Conservation (phyloP, 2,888 invertebrate species). For the Sepioteuthis lessoniana region DNA sequence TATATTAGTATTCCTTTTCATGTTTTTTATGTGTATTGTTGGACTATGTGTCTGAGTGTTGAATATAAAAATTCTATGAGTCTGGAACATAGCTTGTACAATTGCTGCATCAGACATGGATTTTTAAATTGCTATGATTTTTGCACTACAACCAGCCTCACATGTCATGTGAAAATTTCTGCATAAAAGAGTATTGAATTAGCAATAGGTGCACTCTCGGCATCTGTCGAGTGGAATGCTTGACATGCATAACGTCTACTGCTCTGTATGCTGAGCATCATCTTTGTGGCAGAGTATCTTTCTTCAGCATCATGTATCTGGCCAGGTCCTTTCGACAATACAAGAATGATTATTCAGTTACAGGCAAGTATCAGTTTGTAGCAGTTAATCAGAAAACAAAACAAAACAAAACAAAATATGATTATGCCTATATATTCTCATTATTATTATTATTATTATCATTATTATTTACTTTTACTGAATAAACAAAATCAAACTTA, state of each 20-base stretch:
- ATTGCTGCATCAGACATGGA: neutral
- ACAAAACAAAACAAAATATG: no score
- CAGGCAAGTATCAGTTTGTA: neutral
- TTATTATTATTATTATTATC: no score
- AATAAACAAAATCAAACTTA: no score
- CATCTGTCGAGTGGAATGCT: neutral
- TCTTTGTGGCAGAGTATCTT: neutral
- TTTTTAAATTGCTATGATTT: neutral
- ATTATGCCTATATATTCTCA: no score
- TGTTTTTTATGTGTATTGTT: neutral
- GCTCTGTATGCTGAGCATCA: neutral
- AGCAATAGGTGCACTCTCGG: neutral
- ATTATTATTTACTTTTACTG: no score
- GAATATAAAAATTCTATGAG: neutral
- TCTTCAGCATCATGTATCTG: constrained; percentile 14
- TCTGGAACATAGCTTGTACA: neutral
- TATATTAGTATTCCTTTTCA: no score
- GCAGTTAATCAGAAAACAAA: no score
- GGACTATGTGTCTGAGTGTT: neutral
- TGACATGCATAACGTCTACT: neutral
- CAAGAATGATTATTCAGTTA: neutral
- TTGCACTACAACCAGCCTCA: neutral
- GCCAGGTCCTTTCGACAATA: neutral
- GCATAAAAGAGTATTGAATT: neutral
- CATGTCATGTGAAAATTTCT: neutral